A percentile compares a stretch with the other conserved stretches of the same genome.
Conservation (phyloP, 2,113 vertebrate species). For the Laticauda colubrina region DNA sequence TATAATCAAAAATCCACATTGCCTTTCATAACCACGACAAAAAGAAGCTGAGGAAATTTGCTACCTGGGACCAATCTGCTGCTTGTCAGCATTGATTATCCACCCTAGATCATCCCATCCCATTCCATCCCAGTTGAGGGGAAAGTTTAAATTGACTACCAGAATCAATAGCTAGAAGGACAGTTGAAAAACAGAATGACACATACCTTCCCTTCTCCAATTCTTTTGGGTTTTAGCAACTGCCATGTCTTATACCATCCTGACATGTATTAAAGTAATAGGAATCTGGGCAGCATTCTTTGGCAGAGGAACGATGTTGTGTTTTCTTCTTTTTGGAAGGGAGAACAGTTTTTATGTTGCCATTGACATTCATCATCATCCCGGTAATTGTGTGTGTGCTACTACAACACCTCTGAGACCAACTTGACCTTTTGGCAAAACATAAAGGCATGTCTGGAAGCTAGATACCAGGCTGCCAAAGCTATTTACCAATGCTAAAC, state of each 20-base stretch:
- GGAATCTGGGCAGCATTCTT: neutral
- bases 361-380: conserved; percentile 23
- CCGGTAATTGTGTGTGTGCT: conserved; percentile 27
- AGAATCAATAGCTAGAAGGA: conserved; percentile 57
- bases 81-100: conserved; percentile 32
- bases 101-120: conserved; percentile 12
- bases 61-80: conserved; percentile 36
- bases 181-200: conserved; percentile 46
- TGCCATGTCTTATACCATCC: conserved; percentile 13
- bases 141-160: conserved; percentile 37
- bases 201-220: neutral
- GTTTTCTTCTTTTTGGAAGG: neutral
- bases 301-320: neutral
- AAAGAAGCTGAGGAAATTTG: conserved; percentile 7
- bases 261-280: conserved; percentile 25
- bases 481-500: conserved; percentile 36
- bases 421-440: conserved; percentile 48
- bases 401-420: conserved; percentile 29
- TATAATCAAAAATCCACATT: neutral
- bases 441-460: conserved; percentile 16
- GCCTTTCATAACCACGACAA: conserved; percentile 12
- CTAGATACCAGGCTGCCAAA: conserved; percentile 23
- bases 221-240: conserved; percentile 38
- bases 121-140: conserved; percentile 15
- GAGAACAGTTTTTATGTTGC: conserved; percentile 23